These are phyloP conservation scores for Todiramphus saurophagus DNA, from an alignment of 2,113 vertebrate genomes.

Conservation along the genomic window DNA sequence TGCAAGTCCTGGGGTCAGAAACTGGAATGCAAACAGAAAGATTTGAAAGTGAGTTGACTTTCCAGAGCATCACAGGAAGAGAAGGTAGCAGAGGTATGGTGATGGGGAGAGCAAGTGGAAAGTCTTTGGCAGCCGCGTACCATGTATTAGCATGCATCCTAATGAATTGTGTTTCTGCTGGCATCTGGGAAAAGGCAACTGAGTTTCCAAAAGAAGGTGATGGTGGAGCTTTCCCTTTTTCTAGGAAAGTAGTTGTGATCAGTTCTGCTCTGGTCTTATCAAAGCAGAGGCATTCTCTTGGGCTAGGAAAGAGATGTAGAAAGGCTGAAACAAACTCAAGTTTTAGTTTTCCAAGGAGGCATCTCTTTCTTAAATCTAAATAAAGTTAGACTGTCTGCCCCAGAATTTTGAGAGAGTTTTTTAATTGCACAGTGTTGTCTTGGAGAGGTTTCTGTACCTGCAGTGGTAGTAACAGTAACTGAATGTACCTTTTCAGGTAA, in stretches of 20 bases:
- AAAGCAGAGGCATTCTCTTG: neutral
- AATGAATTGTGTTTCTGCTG: neutral
- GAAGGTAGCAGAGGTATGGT: accelerated
- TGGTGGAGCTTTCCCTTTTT: neutral
- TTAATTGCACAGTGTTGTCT: accelerated
- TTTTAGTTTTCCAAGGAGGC: neutral
- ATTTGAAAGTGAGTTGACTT: neutral
- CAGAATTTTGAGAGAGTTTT: neutral
- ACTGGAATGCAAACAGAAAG: neutral
- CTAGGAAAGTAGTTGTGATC: accelerated
- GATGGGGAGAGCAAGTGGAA: neutral
- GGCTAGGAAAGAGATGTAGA: neutral
- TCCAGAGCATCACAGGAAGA: accelerated
- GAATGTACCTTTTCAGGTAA: accelerated
- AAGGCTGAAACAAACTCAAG: neutral
- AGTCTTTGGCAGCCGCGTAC: neutral
- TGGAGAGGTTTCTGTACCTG: neutral
- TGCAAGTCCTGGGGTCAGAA: neutral
- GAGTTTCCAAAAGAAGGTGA: neutral
- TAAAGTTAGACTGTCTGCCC: neutral
- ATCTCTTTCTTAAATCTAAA: neutral
- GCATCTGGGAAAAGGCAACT: neutral
- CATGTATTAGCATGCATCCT: accelerated
- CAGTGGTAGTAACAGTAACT: neutral
- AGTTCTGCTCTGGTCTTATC: neutral